phyloP scores from a whole-genome alignment of 2,888 invertebrate species.

The Noctua fimbriata region DNA sequence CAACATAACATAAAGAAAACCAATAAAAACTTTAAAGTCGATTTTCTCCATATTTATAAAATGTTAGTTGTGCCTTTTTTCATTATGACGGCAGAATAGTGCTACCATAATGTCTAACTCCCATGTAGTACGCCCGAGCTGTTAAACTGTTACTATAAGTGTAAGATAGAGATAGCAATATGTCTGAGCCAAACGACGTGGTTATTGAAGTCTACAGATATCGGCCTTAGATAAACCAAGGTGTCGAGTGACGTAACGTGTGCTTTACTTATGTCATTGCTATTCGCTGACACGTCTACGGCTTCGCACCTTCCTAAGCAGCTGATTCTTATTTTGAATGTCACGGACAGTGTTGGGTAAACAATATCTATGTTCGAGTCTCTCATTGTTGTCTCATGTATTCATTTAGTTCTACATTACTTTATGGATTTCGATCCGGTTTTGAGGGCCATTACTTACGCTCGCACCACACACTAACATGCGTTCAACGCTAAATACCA shows the following conservation, averaged over 20 bases:
- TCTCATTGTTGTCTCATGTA: neutral
- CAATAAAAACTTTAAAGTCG: too few species aligned
- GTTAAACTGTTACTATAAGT: neutral
- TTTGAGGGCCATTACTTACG: neutral
- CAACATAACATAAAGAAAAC: too few species aligned
- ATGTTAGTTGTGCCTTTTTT: too few species aligned
- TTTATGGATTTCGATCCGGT: neutral
- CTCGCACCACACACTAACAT: neutral
- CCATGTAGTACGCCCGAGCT: too few species aligned
- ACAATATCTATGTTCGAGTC: neutral
- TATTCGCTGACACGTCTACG: constrained; percentile 29
- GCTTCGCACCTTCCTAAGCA: constrained; percentile 40
- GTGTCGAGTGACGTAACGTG: constrained; percentile 43
- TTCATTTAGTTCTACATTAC: neutral
- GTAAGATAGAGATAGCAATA: neutral
- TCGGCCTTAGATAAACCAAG: constrained; percentile 13
- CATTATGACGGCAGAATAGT: too few species aligned
- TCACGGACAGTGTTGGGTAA: constrained; percentile 21
- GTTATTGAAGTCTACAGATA: neutral
- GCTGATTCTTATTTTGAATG: constrained; percentile 40
- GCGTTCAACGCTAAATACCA: neutral
- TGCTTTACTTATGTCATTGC: constrained; percentile 45
- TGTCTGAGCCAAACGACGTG: neutral
- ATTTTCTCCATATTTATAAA: too few species aligned
- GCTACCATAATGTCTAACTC: too few species aligned